Conservation (phyloP, 2,888 invertebrate species). For the Caenorhabditis virilis region DNA sequence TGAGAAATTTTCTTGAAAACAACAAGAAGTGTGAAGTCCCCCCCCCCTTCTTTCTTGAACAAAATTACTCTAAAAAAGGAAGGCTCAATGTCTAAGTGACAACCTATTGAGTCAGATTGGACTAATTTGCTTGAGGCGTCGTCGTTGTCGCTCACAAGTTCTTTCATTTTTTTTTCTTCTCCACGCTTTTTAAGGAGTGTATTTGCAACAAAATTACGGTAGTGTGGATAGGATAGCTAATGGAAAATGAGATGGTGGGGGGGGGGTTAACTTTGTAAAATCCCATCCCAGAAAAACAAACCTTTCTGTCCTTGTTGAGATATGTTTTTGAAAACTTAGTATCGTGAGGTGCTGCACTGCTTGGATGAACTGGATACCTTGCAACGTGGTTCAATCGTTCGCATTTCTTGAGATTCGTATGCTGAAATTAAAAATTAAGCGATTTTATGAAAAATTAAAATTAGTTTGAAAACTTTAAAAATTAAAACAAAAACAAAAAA, state of each 20-base stretch:
- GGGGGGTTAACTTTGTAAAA: too few relatives aligned
- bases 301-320: conserved; percentile 69
- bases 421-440: too few relatives aligned
- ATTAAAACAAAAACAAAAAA: background rate
- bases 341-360: conserved; percentile 63
- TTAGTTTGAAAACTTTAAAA: background rate
- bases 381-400: conserved; percentile 68
- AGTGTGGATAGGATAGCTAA: too few relatives aligned
- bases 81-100: too few relatives aligned
- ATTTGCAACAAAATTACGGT: too few relatives aligned
- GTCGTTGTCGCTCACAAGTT: too few relatives aligned
- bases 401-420: conserved; percentile 68
- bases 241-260: too few relatives aligned
- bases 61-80: conserved; percentile 22
- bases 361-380: conserved; percentile 67
- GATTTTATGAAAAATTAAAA: too few relatives aligned
- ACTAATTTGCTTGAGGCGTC: conserved; percentile 34
- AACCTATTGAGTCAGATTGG: conserved; percentile 46
- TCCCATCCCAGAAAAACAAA: too few relatives aligned
- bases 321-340: conserved; percentile 68
- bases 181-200: too few relatives aligned
- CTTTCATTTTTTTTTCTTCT: too few relatives aligned
- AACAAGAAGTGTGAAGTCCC: background rate
- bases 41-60: background rate
- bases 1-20: too few relatives aligned